phyloP scores from a whole-genome alignment of 2,797 vertebrate genomes.

The Pseudochaenichthys georgianus region DNA sequence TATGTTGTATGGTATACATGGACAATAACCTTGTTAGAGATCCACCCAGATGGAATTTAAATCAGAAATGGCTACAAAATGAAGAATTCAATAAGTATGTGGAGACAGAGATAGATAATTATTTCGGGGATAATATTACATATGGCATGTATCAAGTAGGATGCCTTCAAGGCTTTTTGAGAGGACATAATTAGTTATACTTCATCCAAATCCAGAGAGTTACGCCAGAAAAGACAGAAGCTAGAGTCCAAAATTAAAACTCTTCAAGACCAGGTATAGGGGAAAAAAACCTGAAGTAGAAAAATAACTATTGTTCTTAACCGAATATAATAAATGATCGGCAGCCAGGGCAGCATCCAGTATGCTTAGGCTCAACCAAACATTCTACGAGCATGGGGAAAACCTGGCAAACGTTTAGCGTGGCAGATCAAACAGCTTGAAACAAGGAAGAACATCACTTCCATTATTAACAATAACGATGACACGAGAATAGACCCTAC shows the following conservation, averaged over 20 bases:
- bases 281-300: neutral
- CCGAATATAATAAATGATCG: neutral
- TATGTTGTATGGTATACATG: too few species aligned
- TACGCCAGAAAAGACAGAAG: neutral
- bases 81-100: neutral
- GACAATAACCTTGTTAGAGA: neutral
- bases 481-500: neutral
- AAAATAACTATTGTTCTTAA: neutral
- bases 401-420: neutral
- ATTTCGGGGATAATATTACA: conserved; percentile 11
- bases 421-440: neutral
- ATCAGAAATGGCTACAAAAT: neutral
- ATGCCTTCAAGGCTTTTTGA: conserved; percentile 11
- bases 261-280: neutral
- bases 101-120: neutral
- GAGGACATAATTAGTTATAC: conserved; percentile 9
- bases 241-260: conserved; percentile 4
- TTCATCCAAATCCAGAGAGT: conserved; percentile 6
- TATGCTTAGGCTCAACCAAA: neutral
- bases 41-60: neutral
- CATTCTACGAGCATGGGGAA: neutral
- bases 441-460: neutral
- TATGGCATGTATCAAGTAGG: neutral
- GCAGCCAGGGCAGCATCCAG: neutral
- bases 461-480: neutral